Percentiles rank a stretch among this genome's conserved stretches.
Conservation (phyloP, 2,888 invertebrate genomes). For the Cecidostiba fungosa region DNA sequence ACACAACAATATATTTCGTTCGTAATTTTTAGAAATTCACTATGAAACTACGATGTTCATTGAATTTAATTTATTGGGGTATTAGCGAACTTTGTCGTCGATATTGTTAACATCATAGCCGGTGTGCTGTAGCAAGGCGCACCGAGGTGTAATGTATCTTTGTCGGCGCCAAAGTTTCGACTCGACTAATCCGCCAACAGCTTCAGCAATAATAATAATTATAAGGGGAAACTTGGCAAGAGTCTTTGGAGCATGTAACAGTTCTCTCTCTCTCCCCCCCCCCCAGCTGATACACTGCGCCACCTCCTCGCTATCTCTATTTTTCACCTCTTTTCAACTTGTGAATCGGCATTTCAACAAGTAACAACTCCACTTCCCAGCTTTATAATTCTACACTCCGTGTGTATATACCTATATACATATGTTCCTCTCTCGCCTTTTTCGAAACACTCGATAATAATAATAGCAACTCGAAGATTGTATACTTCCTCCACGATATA, state of each 20-base stretch:
- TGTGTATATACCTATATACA: background rate
- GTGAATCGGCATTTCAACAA: background rate
- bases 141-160: slow-evolving; percentile 43
- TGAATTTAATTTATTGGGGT: background rate
- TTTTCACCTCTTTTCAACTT: background rate
- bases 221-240: slow-evolving; percentile 52
- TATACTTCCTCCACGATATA: too few relatives aligned
- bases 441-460: too few relatives aligned
- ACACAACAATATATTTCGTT: too few relatives aligned
- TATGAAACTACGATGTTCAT: background rate
- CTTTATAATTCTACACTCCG: background rate
- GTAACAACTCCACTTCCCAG: background rate
- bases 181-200: slow-evolving; percentile 58
- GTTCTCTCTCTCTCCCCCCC: background rate
- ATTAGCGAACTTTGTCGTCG: slow-evolving; percentile 39
- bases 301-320: background rate
- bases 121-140: background rate
- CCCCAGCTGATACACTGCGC: background rate
- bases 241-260: slow-evolving; percentile 46
- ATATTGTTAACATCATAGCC: slow-evolving; percentile 42
- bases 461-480: too few relatives aligned
- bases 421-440: background rate
- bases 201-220: slow-evolving; percentile 59
- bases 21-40: too few relatives aligned
- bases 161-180: slow-evolving; percentile 52